phyloP scores from a whole-genome alignment of 2,113 vertebrate genomes.

The Muntiacus reevesi region DNA sequence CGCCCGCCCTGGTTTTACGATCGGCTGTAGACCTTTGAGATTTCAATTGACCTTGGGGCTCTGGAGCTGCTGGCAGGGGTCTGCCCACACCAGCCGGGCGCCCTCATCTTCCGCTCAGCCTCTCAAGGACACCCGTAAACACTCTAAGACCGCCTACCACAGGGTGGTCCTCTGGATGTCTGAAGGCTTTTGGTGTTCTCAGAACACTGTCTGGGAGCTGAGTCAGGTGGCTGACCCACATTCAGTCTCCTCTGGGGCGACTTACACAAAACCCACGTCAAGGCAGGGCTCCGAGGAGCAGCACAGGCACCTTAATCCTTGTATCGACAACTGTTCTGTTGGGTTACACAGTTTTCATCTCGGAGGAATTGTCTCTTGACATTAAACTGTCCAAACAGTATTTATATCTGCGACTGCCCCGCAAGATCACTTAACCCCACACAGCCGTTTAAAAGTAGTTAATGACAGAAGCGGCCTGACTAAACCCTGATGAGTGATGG shows the following conservation, averaged over 20 bases:
- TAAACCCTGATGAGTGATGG: constrained; percentile 89
- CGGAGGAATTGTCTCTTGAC: constrained; percentile 91
- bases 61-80: neutral
- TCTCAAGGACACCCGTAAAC: neutral
- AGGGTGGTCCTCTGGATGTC: neutral
- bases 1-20: rapidly evolving
- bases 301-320: constrained; percentile 85
- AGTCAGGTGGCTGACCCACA: neutral
- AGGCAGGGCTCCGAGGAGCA: constrained; percentile 35
- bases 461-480: constrained; percentile 85
- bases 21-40: rapidly evolving
- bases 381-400: constrained; percentile 98
- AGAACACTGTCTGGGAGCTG: neutral
- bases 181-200: neutral
- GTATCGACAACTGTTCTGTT: constrained; percentile 82
- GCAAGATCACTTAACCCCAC: constrained; percentile 88
- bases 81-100: neutral
- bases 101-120: neutral
- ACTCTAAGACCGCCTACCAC: neutral
- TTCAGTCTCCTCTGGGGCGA: neutral
- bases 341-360: constrained; percentile 95
- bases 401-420: constrained; percentile 90
- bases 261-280: neutral
- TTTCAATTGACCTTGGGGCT: neutral
- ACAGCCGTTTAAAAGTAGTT: constrained; percentile 92